phyloP scores from a whole-genome alignment of 2,113 vertebrate genomes.

The Pongo pygmaeus region DNA sequence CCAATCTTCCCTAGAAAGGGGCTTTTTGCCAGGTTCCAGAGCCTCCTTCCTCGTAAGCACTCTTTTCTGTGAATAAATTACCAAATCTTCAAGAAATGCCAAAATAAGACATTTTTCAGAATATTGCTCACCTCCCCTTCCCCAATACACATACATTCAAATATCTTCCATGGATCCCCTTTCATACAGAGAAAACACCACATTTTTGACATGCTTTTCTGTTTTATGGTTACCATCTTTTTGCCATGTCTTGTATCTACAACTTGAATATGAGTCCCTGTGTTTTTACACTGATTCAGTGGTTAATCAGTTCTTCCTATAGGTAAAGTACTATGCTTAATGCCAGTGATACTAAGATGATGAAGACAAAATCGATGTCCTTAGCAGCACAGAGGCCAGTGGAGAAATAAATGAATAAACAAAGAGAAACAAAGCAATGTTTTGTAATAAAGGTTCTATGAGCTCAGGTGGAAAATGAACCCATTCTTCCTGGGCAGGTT shows the following conservation, averaged over 20 bases:
- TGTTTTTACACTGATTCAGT: not conserved
- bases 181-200: not conserved
- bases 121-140: not conserved
- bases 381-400: not conserved
- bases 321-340: not conserved
- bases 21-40: not conserved
- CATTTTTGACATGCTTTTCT: not conserved
- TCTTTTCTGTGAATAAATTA: slow-evolving; percentile 26
- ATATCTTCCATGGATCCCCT: not conserved
- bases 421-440: not conserved
- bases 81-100: slow-evolving; percentile 32
- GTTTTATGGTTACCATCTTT: not conserved
- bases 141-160: not conserved
- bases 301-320: not conserved
- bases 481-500: not conserved
- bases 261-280: not conserved
- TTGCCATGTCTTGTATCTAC: not conserved
- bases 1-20: not conserved
- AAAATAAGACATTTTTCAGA: slow-evolving; percentile 47
- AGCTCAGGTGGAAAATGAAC: not conserved
- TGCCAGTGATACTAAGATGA: not conserved
- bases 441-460: not conserved
- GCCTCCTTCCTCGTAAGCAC: not conserved
- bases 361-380: not conserved
- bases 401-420: not conserved